Evolutionary conservation across 2,797 vertebrate species (phyloP).

Genomic region (Euphonia xanthogaster): DNA sequence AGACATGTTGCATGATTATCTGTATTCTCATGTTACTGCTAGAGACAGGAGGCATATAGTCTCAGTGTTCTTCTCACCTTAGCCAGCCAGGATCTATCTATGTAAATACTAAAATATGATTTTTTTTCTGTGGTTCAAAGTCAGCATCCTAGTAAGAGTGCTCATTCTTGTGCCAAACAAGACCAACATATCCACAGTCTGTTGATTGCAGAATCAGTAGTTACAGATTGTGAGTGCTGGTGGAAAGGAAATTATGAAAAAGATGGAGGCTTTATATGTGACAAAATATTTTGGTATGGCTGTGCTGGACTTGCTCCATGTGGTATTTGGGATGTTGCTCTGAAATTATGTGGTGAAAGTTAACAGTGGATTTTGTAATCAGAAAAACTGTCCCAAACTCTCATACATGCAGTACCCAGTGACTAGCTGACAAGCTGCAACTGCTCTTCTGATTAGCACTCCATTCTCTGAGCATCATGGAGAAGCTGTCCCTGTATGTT

Average conservation of each 20-base stretch:
- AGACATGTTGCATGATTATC: neutral
- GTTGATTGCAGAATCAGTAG: neutral
- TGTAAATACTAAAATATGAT: neutral
- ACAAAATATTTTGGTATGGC: neutral
- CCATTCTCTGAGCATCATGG: neutral
- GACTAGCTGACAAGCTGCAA: neutral
- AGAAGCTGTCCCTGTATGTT: neutral
- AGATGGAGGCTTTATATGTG: neutral
- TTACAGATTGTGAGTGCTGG: neutral
- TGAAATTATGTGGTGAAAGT: neutral
- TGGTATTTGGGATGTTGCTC: neutral
- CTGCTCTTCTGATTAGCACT: neutral
- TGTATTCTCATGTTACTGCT: neutral
- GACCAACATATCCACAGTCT: neutral
- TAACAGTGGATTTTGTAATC: neutral
- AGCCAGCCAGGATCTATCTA: neutral
- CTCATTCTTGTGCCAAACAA: neutral
- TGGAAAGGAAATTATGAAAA: neutral
- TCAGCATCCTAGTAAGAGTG: neutral
- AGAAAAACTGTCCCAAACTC: neutral
- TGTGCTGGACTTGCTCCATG: neutral
- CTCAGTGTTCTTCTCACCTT: neutral
- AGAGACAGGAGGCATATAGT: neutral
- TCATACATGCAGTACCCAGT: neutral
- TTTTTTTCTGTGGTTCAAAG: neutral